Base-by-base conservation (phyloP, 1,140 invertebrate species). In the Drosophila nasuta region DNA sequence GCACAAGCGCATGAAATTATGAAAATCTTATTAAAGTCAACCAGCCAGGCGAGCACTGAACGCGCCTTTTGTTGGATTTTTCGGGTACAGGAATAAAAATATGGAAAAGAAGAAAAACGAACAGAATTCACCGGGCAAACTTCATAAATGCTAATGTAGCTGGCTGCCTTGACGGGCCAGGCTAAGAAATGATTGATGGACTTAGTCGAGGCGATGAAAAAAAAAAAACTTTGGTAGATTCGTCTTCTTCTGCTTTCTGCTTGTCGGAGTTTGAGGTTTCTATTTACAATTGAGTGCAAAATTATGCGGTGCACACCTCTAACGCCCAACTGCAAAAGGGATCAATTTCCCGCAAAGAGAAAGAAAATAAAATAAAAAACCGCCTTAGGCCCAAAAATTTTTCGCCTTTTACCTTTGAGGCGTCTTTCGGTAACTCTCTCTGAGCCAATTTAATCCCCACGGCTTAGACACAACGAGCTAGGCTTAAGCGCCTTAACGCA, bases 1-100 rank as follows among this genome's bases (percentile, higher is more conserved):
- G 85, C 85, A 89, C 85, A 85, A 89, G 81, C 78, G 85, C 85
- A 89, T 89, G 81, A 89, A 89, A 89, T 89, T 89, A 89, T 79
- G 81, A 79, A 85, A 89, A 81, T 89, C 85, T 79, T 89, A 89
- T 89, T 85, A 89, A 89, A 89, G 85, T 89, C 85, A 89, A 67
- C 64, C 69, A 66, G 38, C 62, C 57, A 30, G 46, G 60, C 41
- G 28, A 49, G 8, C 71, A 8, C 20, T 48, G 46, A 54, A 46
- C 13, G 51, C 65, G 62, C 46, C 51, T 75, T 75, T 69, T 75
- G 33, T 75, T 70, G 35, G 20, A 10, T 63, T 38, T 41, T 41
- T 17, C 20, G n/a, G 48, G 65, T 8, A 20, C 41, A 63, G 56
- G 33, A 17, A 28, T 10, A 38, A 10, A 38, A 33, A 8, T 33